phyloP scores from a whole-genome alignment of 2,113 vertebrate species.

The Anoura caudifer region DNA sequence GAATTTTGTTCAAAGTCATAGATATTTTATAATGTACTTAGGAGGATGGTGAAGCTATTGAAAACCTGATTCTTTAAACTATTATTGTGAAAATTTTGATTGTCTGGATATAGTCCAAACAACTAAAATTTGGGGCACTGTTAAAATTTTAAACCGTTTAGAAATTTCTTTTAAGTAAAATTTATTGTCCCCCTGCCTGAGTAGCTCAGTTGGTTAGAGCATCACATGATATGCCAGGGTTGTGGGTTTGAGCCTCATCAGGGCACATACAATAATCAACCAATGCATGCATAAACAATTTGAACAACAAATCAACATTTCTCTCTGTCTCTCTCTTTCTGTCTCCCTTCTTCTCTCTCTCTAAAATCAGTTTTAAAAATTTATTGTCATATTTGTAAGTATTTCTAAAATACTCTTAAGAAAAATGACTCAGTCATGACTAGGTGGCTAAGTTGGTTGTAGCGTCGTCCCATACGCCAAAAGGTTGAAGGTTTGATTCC shows the following conservation, averaged over 20 bases:
- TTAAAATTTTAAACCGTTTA: not conserved
- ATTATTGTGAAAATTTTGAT: not conserved
- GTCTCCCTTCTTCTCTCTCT: no score
- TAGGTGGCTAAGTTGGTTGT: no score
- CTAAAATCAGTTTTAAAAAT: not conserved
- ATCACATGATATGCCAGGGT: no score
- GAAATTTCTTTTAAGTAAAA: not conserved
- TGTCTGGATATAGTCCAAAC: not conserved
- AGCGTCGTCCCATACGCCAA: no score
- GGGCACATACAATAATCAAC: no score
- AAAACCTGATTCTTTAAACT: conserved; percentile 27
- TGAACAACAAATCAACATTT: no score
- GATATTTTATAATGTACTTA: not conserved
- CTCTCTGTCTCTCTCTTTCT: no score
- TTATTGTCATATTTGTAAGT: conserved; percentile 8
- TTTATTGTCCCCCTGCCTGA: not conserved
- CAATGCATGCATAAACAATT: no score
- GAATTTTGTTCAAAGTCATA: not conserved
- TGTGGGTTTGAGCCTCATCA: no score
- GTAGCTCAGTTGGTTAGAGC: no score
- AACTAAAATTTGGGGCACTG: not conserved
- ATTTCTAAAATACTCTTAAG: conserved; percentile 27
- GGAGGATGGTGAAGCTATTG: not conserved
- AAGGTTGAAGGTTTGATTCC: no score
- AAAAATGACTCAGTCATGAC: not conserved